These are phyloP conservation scores for Chiloscyllium plagiosum DNA, from an alignment of 2,113 vertebrate genomes.

Conservation along the genomic window DNA sequence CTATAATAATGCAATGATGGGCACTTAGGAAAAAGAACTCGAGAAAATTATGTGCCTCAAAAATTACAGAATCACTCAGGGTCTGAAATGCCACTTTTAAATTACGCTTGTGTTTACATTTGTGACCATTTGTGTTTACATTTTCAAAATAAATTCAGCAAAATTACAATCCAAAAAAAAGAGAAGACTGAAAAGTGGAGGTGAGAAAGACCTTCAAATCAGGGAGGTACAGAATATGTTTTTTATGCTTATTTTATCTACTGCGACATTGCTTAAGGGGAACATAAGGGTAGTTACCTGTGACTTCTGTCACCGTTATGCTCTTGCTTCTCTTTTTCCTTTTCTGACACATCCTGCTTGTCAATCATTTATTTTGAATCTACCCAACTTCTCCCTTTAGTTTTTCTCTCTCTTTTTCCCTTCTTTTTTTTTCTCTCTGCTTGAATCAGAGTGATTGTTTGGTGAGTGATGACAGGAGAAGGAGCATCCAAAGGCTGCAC, in stretches of 20 bases:
- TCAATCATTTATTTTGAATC: not conserved
- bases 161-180: not conserved
- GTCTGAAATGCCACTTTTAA: not conserved
- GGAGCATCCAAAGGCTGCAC: not conserved
- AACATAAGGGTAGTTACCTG: not conserved
- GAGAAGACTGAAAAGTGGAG: not conserved
- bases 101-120: too few species aligned
- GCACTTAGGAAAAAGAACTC: not conserved
- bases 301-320: not conserved
- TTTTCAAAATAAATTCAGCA: not conserved
- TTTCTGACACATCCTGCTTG: not conserved
- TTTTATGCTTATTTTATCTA: not conserved
- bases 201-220: not conserved
- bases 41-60: not conserved
- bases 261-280: not conserved
- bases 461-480: not conserved
- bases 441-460: not conserved
- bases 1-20: not conserved
- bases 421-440: not conserved
- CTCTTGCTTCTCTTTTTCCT: not conserved
- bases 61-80: conserved; percentile 13
- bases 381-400: not conserved
- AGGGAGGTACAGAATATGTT: not conserved
- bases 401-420: not conserved
- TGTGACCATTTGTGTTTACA: too few species aligned